A percentile compares a stretch with the other conserved stretches of the same genome.
Conservation (phyloP, 1,140 invertebrate species). For the Choristoneura fumiferana region DNA sequence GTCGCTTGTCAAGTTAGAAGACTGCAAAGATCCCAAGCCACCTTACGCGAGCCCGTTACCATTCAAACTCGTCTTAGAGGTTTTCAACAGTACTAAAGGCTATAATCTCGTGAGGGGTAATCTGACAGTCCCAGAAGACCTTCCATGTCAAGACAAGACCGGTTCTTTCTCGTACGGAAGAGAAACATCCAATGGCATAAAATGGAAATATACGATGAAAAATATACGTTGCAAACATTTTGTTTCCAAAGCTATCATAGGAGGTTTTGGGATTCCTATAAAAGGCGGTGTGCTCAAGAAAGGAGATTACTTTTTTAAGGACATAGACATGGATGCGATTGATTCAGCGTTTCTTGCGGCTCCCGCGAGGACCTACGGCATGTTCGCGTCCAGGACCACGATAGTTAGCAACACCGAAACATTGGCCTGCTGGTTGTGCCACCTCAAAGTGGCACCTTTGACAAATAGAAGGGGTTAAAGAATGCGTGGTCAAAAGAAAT, state of each 20-base stretch:
- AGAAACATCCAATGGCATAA: not conserved
- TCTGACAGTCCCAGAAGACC: not conserved
- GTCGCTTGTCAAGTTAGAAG: not conserved
- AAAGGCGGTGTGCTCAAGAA: not conserved
- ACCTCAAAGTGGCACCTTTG: not conserved
- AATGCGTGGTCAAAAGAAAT: no score
- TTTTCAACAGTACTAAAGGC: not conserved
- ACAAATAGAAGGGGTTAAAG: no score
- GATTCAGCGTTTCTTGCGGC: not conserved
- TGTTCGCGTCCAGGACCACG: not conserved
- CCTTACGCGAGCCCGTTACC: not conserved
- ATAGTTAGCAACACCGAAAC: not conserved
- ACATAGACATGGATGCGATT: not conserved
- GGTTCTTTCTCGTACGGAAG: not conserved
- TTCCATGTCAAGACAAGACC: not conserved
- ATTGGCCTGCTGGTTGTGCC: not conserved
- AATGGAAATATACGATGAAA: not conserved
- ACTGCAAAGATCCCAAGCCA: not conserved
- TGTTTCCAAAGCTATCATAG: not conserved
- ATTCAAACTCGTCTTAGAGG: not conserved
- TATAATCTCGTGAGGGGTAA: not conserved
- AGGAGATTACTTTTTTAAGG: not conserved
- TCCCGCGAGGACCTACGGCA: not conserved
- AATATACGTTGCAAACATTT: not conserved
- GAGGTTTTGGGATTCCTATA: not conserved